A percentile compares a stretch with the other conserved stretches of the same genome.
These are phyloP conservation scores for Setophaga kirtlandii DNA, from an alignment of 2,113 vertebrate genomes.

Conservation along the genomic window DNA sequence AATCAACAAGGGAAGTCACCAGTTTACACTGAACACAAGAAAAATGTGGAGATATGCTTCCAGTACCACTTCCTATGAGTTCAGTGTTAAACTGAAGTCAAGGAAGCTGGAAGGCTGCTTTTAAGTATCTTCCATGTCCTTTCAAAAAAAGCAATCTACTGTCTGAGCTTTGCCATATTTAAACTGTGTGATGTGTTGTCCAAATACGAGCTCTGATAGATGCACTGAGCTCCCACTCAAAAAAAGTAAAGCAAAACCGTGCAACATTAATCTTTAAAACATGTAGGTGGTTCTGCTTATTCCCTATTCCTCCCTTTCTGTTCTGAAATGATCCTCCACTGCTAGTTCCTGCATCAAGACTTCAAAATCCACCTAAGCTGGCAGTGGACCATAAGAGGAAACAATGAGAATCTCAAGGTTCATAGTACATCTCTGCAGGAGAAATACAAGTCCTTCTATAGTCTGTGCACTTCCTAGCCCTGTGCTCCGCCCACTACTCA, in stretches of 20 bases:
- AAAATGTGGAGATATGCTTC: not conserved
- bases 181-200: not conserved
- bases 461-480: not conserved
- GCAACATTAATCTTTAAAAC: not conserved
- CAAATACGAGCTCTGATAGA: slow-evolving; percentile 24
- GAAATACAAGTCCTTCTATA: not conserved
- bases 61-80: not conserved
- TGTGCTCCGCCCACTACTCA: not conserved
- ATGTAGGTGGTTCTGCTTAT: not conserved
- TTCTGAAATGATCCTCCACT: not conserved
- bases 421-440: not conserved
- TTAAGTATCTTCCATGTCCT: not conserved
- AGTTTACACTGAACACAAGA: not conserved
- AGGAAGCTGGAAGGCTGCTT: not conserved
- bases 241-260: not conserved
- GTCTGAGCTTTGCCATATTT: not conserved
- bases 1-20: not conserved
- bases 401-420: not conserved
- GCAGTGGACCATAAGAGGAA: not conserved
- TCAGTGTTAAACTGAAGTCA: not conserved
- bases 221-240: slow-evolving; percentile 32
- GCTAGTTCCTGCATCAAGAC: not conserved
- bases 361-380: not conserved
- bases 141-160: not conserved
- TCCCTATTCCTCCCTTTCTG: not conserved